Conservation (phyloP, 1,140 invertebrate species). For the Steinernema khuongi region DNA sequence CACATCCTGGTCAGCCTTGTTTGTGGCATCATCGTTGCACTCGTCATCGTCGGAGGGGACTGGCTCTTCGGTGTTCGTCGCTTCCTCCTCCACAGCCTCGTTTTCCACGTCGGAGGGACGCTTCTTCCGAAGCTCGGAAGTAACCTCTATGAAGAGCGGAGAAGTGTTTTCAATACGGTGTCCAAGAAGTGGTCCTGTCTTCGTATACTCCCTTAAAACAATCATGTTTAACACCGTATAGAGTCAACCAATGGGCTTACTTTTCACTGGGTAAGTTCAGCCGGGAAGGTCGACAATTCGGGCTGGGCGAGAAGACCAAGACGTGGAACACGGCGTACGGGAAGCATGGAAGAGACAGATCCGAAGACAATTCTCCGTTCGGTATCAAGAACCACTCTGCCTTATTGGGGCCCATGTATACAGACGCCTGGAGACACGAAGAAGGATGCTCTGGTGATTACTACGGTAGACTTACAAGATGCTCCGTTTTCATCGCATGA, state of each 20-base stretch:
- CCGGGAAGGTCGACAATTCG: neutral
- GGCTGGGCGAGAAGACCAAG: neutral
- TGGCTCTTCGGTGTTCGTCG: too few relatives aligned
- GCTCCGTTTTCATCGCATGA: neutral
- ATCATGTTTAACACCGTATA: neutral
- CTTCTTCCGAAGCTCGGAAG: too few relatives aligned
- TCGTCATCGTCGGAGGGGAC: too few relatives aligned
- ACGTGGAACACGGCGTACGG: neutral
- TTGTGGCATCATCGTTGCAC: too few relatives aligned
- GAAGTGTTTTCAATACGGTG: too few relatives aligned
- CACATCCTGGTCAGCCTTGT: too few relatives aligned
- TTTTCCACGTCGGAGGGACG: too few relatives aligned
- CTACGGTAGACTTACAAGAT: neutral
- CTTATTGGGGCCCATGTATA: neutral
- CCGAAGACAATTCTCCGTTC: neutral
- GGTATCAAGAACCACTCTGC: neutral
- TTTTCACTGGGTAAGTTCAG: neutral
- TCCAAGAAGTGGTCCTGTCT: too few relatives aligned
- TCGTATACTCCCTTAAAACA: too few relatives aligned
- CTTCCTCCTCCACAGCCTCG: too few relatives aligned
- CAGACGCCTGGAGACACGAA: neutral
- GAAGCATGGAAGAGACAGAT: neutral
- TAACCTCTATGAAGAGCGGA: too few relatives aligned
- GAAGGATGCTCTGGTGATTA: neutral
- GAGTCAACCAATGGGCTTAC: neutral